These are phyloP conservation scores for Callopanchax toddi DNA, from an alignment of 2,113 vertebrate species.

Conservation along the genomic window DNA sequence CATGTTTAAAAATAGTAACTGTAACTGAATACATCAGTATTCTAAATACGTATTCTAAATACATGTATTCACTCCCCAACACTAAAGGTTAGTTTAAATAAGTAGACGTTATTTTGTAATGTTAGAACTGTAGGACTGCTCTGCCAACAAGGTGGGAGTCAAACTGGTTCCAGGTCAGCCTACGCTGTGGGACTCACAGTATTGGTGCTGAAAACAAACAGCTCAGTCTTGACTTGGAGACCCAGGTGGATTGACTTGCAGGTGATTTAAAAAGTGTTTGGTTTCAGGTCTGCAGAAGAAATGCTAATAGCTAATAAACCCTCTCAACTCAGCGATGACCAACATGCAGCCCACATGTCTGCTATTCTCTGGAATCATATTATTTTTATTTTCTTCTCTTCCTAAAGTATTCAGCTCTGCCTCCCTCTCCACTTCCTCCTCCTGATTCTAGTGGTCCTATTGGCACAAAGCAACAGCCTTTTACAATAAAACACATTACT, in stretches of 20 bases:
- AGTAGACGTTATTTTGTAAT: too few relatives aligned
- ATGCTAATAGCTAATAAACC: not conserved
- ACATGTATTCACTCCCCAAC: too few relatives aligned
- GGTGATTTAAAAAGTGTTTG: not conserved
- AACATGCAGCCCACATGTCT: slow-evolving; percentile 19
- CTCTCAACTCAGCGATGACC: not conserved
- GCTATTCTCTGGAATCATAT: slow-evolving; percentile 35
- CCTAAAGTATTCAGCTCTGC: not conserved
- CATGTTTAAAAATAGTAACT: too few relatives aligned
- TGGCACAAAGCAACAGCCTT: slow-evolving; percentile 27
- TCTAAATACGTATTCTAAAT: too few relatives aligned
- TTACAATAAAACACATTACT: slow-evolving; percentile 53
- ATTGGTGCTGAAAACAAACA: not conserved
- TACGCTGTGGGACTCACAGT: too few relatives aligned
- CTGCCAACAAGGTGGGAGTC: slow-evolving; percentile 36
- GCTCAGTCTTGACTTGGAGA: not conserved
- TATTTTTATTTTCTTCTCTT: slow-evolving; percentile 2
- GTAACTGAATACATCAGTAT: too few relatives aligned
- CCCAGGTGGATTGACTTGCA: not conserved
- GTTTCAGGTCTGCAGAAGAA: not conserved
- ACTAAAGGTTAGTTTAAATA: too few relatives aligned
- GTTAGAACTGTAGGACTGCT: not conserved
- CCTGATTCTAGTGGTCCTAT: slow-evolving; percentile 18
- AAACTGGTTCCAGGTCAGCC: slow-evolving; percentile 14
- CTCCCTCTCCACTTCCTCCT: slow-evolving; percentile 3